Evolutionary conservation across 2,797 vertebrate species (phyloP), one percentile per base, ranked within the genome.

Genomic region (Hirundo rustica): DNA sequence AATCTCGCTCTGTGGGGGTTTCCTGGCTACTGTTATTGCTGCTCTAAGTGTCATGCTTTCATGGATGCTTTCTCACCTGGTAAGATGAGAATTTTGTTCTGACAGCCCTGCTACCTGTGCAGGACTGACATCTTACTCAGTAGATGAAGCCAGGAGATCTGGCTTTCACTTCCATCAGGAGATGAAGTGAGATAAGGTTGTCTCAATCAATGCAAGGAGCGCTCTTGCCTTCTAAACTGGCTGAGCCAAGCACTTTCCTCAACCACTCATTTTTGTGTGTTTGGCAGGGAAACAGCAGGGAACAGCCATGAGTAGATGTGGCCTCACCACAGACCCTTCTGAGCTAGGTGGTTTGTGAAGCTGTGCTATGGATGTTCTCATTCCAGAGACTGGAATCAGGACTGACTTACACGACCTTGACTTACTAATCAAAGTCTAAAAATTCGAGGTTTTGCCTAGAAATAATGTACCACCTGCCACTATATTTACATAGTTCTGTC

Each of bases 281-380:
- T 22, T 42, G 58, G 25, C 27, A 57, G 58, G 36, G 29, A 65
- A 27, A 38, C 5, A 32, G 25, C 16, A 45, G 38, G 16, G 32
- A 42, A 8, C 19, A 76, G 51, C 27, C 3, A 1, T 4, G 30
- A 29, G 11, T 5, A 66, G 30, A 4, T 50, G 2, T 0, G 3
- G 19, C 32, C 32, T 67, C 44, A n/a, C 11, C 4, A 18, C 30
- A 44, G 17, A n/a, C 18, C 13, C 22, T 76, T n/a, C 45, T 48
- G 64, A 62, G 16, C 29, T 34, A 14, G 7, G 27, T 3, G 86
- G 42, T 40, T 77, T 48, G 73, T 80, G 53, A 36, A 48, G 40
- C 30, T 5, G 0, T 15, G 13, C 5, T 19, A 3, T 5, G 26
- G 34, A 18, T 45, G 23, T 65, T 93, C 45, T 66, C 51, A 38